A percentile compares a stretch with the other conserved stretches of the same genome.
phyloP scores from a whole-genome alignment of 2,888 invertebrate species.

The Limnephilus marmoratus region DNA sequence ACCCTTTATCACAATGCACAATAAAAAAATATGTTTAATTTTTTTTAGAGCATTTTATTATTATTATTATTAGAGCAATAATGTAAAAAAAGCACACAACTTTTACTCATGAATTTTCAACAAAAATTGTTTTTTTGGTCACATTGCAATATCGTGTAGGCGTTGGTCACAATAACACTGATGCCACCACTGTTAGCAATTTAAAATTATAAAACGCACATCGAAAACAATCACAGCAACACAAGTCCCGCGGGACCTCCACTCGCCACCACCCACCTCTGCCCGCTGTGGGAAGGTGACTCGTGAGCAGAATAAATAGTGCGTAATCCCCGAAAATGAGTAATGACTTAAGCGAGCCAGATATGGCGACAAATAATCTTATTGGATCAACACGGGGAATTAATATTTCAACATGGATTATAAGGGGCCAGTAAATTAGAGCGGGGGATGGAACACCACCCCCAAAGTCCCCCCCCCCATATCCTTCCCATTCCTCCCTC shows the following conservation, averaged over 20 bases:
- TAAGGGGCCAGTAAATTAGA: conserved; percentile 63
- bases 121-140: too few relatives aligned
- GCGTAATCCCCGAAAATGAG: conserved; percentile 64
- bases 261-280: background rate
- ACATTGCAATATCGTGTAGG: too few relatives aligned
- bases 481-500: background rate
- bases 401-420: conserved; percentile 66
- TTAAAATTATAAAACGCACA: conserved; percentile 16
- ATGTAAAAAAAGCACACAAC: too few relatives aligned
- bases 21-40: too few relatives aligned
- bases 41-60: too few relatives aligned
- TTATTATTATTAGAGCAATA: too few relatives aligned
- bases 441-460: conserved; percentile 25
- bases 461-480: background rate
- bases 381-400: conserved; percentile 65
- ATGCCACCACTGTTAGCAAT: background rate
- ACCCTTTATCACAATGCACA: too few relatives aligned
- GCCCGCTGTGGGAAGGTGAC: conserved; percentile 22
- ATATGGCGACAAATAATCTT: conserved; percentile 65
- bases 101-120: too few relatives aligned
- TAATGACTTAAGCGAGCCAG: conserved; percentile 64
- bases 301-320: conserved; percentile 58
- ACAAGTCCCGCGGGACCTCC: background rate
- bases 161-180: too few relatives aligned
- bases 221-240: conserved; percentile 28